Conservation (phyloP, 2,113 vertebrate species). For the Perca flavescens region DNA sequence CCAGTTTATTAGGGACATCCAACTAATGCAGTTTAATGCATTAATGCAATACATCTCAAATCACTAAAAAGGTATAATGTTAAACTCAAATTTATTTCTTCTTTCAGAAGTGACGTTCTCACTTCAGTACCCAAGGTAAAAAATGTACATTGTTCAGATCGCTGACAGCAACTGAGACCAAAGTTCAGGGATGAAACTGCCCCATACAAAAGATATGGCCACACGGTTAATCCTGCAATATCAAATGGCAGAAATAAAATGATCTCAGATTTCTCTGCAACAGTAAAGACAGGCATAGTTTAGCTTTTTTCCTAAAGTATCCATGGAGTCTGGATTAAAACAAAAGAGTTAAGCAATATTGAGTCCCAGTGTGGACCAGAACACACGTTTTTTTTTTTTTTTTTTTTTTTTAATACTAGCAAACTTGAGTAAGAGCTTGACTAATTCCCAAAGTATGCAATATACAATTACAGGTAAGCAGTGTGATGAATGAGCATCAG, state of each 20-base stretch:
- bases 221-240: slow-evolving; percentile 1
- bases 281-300: slow-evolving; percentile 5
- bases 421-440: slow-evolving; percentile 75
- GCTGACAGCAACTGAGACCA: neutral
- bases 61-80: neutral
- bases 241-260: slow-evolving; percentile 9
- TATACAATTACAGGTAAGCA: slow-evolving; percentile 84
- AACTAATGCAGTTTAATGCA: neutral
- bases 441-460: slow-evolving; percentile 79
- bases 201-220: neutral
- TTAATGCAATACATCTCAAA: neutral
- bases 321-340: slow-evolving; percentile 52
- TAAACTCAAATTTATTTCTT: neutral
- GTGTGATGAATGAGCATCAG: slow-evolving; percentile 80
- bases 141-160: neutral
- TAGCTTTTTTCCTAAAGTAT: neutral
- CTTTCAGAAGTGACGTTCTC: neutral
- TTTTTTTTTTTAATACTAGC: slow-evolving; percentile 65
- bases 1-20: neutral
- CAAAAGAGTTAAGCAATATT: slow-evolving; percentile 41
- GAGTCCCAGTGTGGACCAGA: slow-evolving; percentile 38
- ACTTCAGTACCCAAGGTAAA: neutral
- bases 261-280: slow-evolving; percentile 9
- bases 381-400: slow-evolving; percentile 61
- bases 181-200: neutral